Base-by-base conservation (phyloP, 1,140 invertebrate genomes). In the Periplaneta americana region DNA sequence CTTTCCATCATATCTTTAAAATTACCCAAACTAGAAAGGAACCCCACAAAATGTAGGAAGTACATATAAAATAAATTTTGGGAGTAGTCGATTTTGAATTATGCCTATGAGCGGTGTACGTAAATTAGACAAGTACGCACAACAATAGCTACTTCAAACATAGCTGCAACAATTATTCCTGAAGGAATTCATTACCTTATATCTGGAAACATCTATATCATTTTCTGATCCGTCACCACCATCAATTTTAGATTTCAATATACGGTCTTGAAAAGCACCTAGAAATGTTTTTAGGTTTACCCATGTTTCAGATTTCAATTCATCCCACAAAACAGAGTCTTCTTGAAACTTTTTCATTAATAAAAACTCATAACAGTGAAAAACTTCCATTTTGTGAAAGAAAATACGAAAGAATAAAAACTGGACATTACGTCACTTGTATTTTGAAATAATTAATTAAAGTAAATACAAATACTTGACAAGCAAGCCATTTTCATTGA, bases 301-400 rank as follows among this genome's bases (percentile, higher is more conserved):
- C 34, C 74, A 81, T 22, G 75, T 39, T 39, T 77, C 74, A 48
- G 74, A 4, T 81, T 81, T 81, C 22, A 81, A 37, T 76, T 81
- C 80, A 77, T 81, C 36, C 80, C 80, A 81, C 17, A 81, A 78
- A 17, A 78, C n/a, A 8, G 37, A 66, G 37, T 81, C 75, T 17
- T 75, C 80, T 34, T 81, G 80, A 75, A 81, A 81, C 75, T 78
- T 81, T 31, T 34, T 76, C 80, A 81, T 81, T 34, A 81, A 75
- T 22, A 81, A 36, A 74, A 81, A 81, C 34, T 81, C 80, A 39
- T 81, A 81, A 66, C 80, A 81, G 31, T 81, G 80, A 39, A 81
- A 77, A n/a, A 81, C 74, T 48, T 81, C 80, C 80, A 81, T 81
- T 48, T 17, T 48, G 39, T n/a, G 15, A 48, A 15, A 13, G 39